Percentiles rank a stretch among this genome's conserved stretches.
Evolutionary conservation across 2,113 vertebrate genomes (phyloP).

Genomic region (Centropus unirufus): DNA sequence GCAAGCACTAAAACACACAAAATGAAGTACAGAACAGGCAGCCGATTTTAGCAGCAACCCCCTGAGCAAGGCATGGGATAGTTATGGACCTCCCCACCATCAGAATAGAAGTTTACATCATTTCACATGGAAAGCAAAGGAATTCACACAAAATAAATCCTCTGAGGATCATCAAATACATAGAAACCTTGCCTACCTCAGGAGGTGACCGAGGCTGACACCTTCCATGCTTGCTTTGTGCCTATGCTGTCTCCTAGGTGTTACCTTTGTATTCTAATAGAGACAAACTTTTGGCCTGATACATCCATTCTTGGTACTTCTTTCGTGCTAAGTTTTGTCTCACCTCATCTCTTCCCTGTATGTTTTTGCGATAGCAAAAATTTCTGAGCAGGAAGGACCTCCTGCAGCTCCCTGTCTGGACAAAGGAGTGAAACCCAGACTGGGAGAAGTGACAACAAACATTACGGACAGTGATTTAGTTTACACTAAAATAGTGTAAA

Average conservation of each 20-base stretch:
- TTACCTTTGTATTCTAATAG: neutral
- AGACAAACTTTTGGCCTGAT: neutral
- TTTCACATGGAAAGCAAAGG: neutral
- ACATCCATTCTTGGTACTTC: neutral
- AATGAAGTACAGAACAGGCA: neutral
- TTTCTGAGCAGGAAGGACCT: neutral
- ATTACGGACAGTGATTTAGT: neutral
- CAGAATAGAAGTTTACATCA: neutral
- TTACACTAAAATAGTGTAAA: neutral
- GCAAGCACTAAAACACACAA: neutral
- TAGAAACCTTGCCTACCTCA: neutral
- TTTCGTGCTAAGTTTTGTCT: neutral
- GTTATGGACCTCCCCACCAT: neutral
- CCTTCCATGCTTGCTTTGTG: neutral
- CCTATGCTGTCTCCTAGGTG: neutral
- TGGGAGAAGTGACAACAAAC: neutral
- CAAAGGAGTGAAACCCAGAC: neutral
- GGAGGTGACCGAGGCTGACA: neutral
- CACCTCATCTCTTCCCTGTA: neutral
- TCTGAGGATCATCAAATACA: neutral
- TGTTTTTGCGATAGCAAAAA: neutral
- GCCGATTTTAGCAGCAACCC: neutral
- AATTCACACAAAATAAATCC: neutral
- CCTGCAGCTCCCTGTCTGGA: neutral
- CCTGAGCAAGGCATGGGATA: neutral